phyloP scores from a whole-genome alignment of 2,797 vertebrate genomes.

The Acridotheres tristis region DNA sequence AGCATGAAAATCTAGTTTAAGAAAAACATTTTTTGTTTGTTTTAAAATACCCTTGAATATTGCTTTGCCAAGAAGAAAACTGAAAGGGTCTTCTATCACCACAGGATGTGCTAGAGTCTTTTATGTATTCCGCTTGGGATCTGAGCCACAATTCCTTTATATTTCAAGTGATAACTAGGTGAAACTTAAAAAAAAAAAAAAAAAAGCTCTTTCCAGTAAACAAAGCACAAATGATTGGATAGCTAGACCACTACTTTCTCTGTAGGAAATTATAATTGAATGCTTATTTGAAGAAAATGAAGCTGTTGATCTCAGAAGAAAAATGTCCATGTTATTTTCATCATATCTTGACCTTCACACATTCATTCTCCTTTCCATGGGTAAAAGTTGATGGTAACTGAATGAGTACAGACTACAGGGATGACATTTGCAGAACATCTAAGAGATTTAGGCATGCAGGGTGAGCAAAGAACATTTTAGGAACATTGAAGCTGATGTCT shows the following conservation, averaged over 20 bases:
- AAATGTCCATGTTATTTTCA: not conserved
- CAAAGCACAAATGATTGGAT: not conserved
- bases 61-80: not conserved
- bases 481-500: not conserved
- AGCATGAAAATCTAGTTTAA: not conserved
- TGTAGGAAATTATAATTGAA: not conserved
- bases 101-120: not conserved
- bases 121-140: not conserved
- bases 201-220: not conserved
- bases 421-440: not conserved
- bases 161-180: not conserved
- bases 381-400: not conserved
- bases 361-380: not conserved
- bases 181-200: not conserved
- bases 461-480: not conserved
- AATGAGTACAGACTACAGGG: not conserved
- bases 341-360: not conserved
- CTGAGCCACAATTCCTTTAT: not conserved
- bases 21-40: not conserved
- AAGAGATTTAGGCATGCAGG: not conserved
- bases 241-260: not conserved
- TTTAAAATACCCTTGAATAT: not conserved
- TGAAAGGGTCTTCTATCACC: not conserved
- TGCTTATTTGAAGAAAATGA: not conserved
- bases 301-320: not conserved